phyloP scores from a whole-genome alignment of 1,140 invertebrate species.

The fruit fly (Drosophila melanogaster) region Release_6_plus_ISO1_MT NT_033777.3:19700001-19700500 shows the following conservation, averaged over 20 bases:
- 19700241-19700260: conserved; percentile 50
- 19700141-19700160: neutral
- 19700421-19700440: conserved; percentile 24
- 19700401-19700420: conserved; percentile 24
- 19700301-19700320: conserved; percentile 78
- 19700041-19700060: conserved; percentile 56
- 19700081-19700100: conserved; percentile 65
- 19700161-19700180: conserved; percentile 9
- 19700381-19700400: conserved; percentile 63
- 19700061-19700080: conserved; percentile 65
- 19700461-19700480: neutral
- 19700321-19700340: conserved; percentile 27
- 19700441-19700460: neutral
- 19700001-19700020: neutral
- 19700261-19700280: conserved; percentile 73
- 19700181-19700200: conserved; percentile 75
- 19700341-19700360: conserved; percentile 11
- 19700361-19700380: conserved; percentile 64
- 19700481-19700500: conserved; percentile 38
- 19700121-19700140: conserved; percentile 5
- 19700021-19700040: conserved; percentile 35
- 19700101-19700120: conserved; percentile 21
- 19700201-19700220: conserved; percentile 81
- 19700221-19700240: conserved; percentile 56
- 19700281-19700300: conserved; percentile 83